phyloP scores from a whole-genome alignment of 2,113 vertebrate species.

The Saguinus imperator region DNA sequence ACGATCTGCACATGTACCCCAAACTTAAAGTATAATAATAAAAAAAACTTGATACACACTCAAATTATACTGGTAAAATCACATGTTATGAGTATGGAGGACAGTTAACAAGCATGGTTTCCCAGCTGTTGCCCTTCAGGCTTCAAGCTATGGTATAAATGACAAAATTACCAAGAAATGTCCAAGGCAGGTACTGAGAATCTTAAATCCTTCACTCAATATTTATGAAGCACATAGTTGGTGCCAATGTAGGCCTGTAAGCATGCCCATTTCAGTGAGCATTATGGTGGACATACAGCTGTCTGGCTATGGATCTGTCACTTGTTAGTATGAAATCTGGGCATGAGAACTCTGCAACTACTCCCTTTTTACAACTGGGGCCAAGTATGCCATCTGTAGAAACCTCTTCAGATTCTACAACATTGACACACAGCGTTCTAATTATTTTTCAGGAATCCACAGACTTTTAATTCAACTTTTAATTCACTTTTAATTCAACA shows the following conservation, averaged over 20 bases:
- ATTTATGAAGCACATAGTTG: neutral
- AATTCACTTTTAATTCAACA: neutral
- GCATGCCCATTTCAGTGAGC: neutral
- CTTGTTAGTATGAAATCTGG: neutral
- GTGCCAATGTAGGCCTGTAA: neutral
- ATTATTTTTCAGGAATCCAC: neutral
- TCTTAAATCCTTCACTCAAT: neutral
- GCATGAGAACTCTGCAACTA: neutral
- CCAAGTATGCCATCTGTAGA: neutral
- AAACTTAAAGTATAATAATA: too few relatives aligned
- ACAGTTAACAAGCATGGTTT: neutral
- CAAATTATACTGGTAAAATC: neutral
- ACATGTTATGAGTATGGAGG: neutral
- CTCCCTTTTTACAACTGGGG: neutral
- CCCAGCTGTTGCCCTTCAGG: neutral
- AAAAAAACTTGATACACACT: neutral
- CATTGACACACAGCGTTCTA: neutral
- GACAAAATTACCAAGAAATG: neutral
- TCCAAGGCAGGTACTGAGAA: neutral
- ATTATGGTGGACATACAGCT: neutral
- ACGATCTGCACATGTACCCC: too few relatives aligned
- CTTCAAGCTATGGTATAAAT: neutral
- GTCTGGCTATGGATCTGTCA: neutral
- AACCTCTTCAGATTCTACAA: neutral
- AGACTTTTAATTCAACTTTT: neutral